These are phyloP conservation scores for Stercorarius parasiticus DNA, from an alignment of 2,113 vertebrate genomes.

Conservation along the genomic window DNA sequence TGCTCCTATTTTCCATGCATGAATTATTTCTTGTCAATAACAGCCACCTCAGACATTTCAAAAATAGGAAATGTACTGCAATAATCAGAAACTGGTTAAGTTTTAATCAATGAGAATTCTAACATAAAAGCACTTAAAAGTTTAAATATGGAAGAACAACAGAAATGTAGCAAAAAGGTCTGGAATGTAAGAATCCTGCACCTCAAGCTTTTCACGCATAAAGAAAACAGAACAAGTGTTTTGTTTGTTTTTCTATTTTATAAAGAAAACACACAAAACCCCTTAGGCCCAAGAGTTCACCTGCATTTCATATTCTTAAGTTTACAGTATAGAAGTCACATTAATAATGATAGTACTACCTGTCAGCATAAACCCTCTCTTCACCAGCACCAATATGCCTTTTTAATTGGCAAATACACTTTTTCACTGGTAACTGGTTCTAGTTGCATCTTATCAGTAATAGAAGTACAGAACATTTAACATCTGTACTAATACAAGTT, in stretches of 20 bases:
- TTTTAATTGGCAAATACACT: background rate
- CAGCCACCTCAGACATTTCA: background rate
- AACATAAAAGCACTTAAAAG: constrained; percentile 35
- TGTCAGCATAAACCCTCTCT: constrained; percentile 53
- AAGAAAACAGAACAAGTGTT: constrained; percentile 59
- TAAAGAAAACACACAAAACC: constrained; percentile 68
- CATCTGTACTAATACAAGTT: background rate
- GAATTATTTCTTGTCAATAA: background rate
- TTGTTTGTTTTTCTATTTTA: constrained; percentile 61
- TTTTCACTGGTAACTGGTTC: constrained; percentile 6
- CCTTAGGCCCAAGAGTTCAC: constrained; percentile 65
- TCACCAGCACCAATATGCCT: constrained; percentile 4
- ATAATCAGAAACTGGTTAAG: background rate
- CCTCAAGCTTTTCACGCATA: constrained; percentile 36
- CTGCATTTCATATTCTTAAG: constrained; percentile 59
- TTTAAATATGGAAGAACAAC: constrained; percentile 45
- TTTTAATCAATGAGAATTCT: constrained; percentile 46
- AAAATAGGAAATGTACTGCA: background rate
- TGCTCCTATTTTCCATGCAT: background rate
- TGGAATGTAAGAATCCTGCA: constrained; percentile 56
- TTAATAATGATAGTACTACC: constrained; percentile 61
- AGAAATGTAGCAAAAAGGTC: background rate
- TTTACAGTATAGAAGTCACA: constrained; percentile 71
- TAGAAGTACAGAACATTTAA: background rate
- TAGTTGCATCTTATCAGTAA: background rate